Evolutionary conservation across 2,113 vertebrate species (phyloP).

Genomic region (human): GRCh38 chr12:132497001-132497500

Average conservation of each 20-base stretch:
- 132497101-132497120: background rate
- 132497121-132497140: background rate
- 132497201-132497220: background rate
- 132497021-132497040: background rate
- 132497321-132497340: too few species aligned
- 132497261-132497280: background rate
- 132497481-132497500: background rate
- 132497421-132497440: background rate
- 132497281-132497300: background rate
- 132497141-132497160: accelerated
- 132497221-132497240: background rate
- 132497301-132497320: background rate
- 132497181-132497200: background rate
- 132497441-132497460: background rate
- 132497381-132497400: background rate
- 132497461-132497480: too few species aligned
- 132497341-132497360: too few species aligned
- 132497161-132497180: background rate
- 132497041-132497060: accelerated
- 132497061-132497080: too few species aligned
- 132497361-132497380: too few species aligned
- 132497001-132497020: too few species aligned
- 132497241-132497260: background rate
- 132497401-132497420: too few species aligned
- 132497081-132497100: background rate